These are phyloP conservation scores for Ichneumon xanthorius DNA, from an alignment of 2,888 invertebrate species.

Conservation along the genomic window DNA sequence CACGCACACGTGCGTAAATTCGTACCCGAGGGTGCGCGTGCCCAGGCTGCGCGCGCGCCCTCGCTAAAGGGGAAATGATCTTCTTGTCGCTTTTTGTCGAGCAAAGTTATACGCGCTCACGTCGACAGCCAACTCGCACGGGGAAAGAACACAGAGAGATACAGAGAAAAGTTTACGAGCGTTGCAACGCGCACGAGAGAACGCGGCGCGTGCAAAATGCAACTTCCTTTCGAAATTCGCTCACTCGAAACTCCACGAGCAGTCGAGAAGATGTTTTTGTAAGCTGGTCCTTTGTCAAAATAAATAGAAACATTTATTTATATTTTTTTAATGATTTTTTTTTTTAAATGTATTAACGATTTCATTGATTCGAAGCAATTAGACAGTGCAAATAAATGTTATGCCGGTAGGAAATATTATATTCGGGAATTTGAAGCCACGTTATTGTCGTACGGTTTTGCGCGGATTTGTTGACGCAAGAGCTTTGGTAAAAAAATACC, in stretches of 20 bases:
- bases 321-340: no score
- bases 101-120: slow-evolving; percentile 37
- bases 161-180: slow-evolving; percentile 55
- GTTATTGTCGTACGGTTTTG: neutral
- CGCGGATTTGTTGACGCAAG: neutral
- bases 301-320: no score
- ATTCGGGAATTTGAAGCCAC: neutral
- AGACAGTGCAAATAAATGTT: neutral
- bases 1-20: slow-evolving; percentile 43
- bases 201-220: slow-evolving; percentile 33
- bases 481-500: neutral
- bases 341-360: neutral
- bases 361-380: slow-evolving; percentile 12
- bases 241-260: neutral
- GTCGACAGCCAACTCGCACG: neutral
- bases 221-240: slow-evolving; percentile 29
- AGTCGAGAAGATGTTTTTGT: slow-evolving; percentile 37
- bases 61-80: slow-evolving; percentile 9
- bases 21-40: neutral
- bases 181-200: slow-evolving; percentile 3
- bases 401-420: neutral
- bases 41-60: neutral
- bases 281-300: neutral
- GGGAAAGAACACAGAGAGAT: slow-evolving; percentile 2
- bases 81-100: slow-evolving; percentile 33